A percentile compares a stretch with the other conserved stretches of the same genome.
phyloP scores from a whole-genome alignment of 53 echinoderm and acorn worm genomes.

The Holothuria scabra region DNA sequence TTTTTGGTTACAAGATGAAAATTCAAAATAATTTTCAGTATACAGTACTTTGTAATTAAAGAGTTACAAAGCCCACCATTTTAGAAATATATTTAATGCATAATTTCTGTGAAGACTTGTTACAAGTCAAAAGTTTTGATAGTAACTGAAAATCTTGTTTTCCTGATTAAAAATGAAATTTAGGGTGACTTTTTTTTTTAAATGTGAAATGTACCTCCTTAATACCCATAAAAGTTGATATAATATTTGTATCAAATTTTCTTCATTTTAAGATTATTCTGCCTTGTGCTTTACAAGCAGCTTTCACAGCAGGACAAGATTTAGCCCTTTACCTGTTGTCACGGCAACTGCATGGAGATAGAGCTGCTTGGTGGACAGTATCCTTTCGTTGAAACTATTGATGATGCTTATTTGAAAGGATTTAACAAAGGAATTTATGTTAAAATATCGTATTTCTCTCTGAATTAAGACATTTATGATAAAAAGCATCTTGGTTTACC shows the following conservation, averaged over 20 bases:
- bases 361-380: slow-evolving; percentile 80
- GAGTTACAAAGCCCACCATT: no score
- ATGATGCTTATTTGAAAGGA: no score
- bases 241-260: neutral
- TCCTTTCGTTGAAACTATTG: slow-evolving; percentile 56
- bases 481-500: no score
- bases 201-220: neutral
- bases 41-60: no score
- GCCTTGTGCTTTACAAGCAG: slow-evolving; percentile 79
- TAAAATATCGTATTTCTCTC: no score
- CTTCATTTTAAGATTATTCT: slow-evolving; percentile 63
- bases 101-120: no score
- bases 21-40: no score
- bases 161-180: neutral
- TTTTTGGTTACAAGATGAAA: no score
- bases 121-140: no score
- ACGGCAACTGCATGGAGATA: slow-evolving; percentile 59
- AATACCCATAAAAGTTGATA: neutral
- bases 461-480: no score
- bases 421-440: no score
- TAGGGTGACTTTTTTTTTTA: neutral
- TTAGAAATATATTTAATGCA: no score
- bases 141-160: neutral
- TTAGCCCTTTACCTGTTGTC: slow-evolving; percentile 75
- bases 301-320: slow-evolving; percentile 85